Conservation (phyloP, 2,113 vertebrate genomes). For the Alouatta palliata region DNA sequence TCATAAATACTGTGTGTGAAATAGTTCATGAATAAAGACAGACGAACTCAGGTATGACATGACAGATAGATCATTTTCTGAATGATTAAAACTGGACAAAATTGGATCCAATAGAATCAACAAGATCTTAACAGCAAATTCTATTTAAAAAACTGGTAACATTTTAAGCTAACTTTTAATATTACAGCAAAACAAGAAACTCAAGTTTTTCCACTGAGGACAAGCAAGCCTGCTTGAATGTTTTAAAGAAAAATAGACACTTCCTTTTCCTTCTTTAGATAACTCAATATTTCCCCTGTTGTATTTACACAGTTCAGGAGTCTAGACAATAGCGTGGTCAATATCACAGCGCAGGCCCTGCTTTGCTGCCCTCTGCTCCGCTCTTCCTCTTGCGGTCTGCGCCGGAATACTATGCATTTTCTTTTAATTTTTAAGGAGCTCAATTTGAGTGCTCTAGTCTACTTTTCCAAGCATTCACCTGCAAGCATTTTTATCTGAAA, state of each 20-base stretch:
- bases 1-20: neutral
- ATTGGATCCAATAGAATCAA: neutral
- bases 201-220: conserved; percentile 66
- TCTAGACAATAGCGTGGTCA: conserved; percentile 61
- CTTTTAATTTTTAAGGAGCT: conserved; percentile 73
- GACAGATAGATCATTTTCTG: neutral
- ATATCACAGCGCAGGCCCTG: neutral
- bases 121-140: neutral
- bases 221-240: conserved; percentile 37
- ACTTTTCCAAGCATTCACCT: neutral
- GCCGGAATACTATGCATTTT: neutral
- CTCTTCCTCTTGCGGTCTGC: neutral
- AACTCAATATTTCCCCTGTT: conserved; percentile 65
- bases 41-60: neutral
- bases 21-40: neutral
- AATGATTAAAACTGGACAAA: neutral
- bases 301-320: conserved; percentile 39
- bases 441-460: conserved; percentile 50
- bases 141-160: conserved; percentile 28
- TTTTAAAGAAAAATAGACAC: conserved; percentile 69
- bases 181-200: conserved; percentile 70
- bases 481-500: conserved; percentile 74
- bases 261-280: conserved; percentile 70
- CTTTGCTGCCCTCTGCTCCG: neutral
- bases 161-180: conserved; percentile 55